Base-by-base conservation (phyloP, 1,140 invertebrate species). In the Proales similis region DNA sequence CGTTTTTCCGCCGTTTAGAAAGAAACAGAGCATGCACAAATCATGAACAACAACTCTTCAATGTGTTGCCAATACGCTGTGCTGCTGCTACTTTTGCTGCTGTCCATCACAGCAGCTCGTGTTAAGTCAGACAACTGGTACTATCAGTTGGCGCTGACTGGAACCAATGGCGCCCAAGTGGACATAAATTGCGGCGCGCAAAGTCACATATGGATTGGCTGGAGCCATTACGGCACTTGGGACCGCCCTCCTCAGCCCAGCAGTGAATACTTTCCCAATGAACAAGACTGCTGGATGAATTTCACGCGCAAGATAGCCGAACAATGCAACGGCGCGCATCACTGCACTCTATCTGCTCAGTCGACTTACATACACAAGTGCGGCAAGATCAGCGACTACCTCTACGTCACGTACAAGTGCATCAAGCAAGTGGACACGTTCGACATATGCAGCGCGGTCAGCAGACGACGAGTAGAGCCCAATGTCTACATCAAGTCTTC, bases 241-340 rank as follows among this genome's bases (percentile, higher is more conserved):
- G 47, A 46, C 42, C 39, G 1, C 36, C 36, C 33, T 36, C 14
- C 9, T 36, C 9, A 36, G 33, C 14, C 14, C 1, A n/a, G 26
- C 9, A 14, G 17, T 45, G 26, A 3, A 45, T 45, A 11, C 9
- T 45, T n/a, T 45, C 42, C 42, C 20, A 11, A 6, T 36, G 57
- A 61, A 33, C 22, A 20, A 7, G 57, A 61, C 26, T 61, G 57
- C 36, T 45, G 39, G 39, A 61, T 61, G 57, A 45, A 61, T 45
- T 61, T 45, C 38, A 61, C 57, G 4, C 32, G 47, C 33, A 61
- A 61, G 47, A 61, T 61, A 26, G 57, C 57, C 26, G 57, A 61
- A 61, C 57, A 45, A 19, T 61, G 57, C 14, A 61, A 61, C 26
- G 57, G 57, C 26, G 36, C 26, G n/a, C 27, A 42, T 4, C 26